Evolutionary conservation across 1,140 invertebrate genomes (phyloP).

Genomic region (Lordiphosa stackelbergi): DNA sequence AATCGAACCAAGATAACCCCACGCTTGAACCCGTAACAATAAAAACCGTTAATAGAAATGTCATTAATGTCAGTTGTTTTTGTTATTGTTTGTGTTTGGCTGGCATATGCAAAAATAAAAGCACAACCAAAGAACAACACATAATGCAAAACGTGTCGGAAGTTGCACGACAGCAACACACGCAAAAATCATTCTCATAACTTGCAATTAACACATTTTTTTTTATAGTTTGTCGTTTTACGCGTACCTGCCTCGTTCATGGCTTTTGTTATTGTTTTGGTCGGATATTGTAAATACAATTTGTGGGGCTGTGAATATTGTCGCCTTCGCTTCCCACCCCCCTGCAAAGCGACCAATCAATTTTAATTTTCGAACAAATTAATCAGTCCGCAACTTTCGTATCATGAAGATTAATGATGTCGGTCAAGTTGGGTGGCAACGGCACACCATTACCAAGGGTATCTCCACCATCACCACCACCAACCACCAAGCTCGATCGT

Average conservation of each 20-base stretch:
- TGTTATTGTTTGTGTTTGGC: conserved; percentile 19
- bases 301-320: conserved; percentile 39
- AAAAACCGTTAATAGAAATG: conserved; percentile 49
- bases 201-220: conserved; percentile 32
- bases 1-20: conserved; percentile 10
- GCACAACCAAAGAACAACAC: conserved; percentile 5
- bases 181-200: conserved; percentile 45
- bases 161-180: conserved; percentile 57
- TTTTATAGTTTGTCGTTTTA: conserved; percentile 36
- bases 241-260: conserved; percentile 48
- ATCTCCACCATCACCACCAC: neutral
- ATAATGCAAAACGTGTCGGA: conserved; percentile 55
- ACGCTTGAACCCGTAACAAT: conserved; percentile 13
- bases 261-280: conserved; percentile 11
- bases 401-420: conserved; percentile 74
- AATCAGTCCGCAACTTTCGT: conserved; percentile 69
- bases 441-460: conserved; percentile 23
- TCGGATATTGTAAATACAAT: conserved; percentile 55
- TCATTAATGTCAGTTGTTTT: conserved; percentile 22
- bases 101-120: conserved; percentile 42
- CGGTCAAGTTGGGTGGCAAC: conserved; percentile 58
- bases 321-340: conserved; percentile 12
- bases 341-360: conserved; percentile 46
- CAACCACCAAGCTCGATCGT: neutral
- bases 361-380: conserved; percentile 74